Evolutionary conservation across 2,888 invertebrate species (phyloP).

Genomic region (Diachrysia chrysitis): DNA sequence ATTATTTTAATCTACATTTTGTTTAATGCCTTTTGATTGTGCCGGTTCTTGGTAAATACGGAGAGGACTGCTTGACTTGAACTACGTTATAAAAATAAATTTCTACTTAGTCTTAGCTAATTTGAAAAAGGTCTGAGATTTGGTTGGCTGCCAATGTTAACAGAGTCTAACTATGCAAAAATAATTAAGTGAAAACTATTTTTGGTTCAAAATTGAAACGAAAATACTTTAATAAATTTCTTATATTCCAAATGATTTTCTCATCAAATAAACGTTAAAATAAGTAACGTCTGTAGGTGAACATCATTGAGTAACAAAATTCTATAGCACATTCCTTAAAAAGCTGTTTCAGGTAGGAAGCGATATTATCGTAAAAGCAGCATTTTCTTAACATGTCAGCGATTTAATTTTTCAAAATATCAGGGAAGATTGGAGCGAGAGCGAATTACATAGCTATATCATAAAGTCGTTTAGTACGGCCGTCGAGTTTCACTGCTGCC

Average conservation of each 20-base stretch:
- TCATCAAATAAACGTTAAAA: background rate
- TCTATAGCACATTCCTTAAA: background rate
- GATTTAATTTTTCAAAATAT: constrained; percentile 29
- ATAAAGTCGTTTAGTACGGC: constrained; percentile 46
- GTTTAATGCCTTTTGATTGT: constrained; percentile 52
- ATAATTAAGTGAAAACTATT: too few species aligned
- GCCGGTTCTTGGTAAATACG: constrained; percentile 22
- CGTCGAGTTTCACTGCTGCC: constrained; percentile 30
- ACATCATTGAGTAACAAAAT: background rate
- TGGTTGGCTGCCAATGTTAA: background rate
- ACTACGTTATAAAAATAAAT: background rate
- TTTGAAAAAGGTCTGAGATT: background rate
- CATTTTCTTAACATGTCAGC: constrained; percentile 18
- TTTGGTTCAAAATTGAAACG: too few species aligned
- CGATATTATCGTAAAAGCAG: constrained; percentile 9
- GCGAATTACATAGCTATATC: constrained; percentile 48
- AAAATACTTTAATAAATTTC: too few species aligned
- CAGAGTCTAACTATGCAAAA: background rate
- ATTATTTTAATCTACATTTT: constrained; percentile 55
- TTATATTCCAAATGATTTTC: too few species aligned
- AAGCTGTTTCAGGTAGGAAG: background rate
- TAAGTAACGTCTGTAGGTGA: too few species aligned
- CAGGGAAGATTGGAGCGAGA: constrained; percentile 42
- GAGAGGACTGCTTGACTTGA: constrained; percentile 8
- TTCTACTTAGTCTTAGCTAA: background rate